phyloP scores from a whole-genome alignment of 2,888 invertebrate species.

The Luperina testacea region DNA sequence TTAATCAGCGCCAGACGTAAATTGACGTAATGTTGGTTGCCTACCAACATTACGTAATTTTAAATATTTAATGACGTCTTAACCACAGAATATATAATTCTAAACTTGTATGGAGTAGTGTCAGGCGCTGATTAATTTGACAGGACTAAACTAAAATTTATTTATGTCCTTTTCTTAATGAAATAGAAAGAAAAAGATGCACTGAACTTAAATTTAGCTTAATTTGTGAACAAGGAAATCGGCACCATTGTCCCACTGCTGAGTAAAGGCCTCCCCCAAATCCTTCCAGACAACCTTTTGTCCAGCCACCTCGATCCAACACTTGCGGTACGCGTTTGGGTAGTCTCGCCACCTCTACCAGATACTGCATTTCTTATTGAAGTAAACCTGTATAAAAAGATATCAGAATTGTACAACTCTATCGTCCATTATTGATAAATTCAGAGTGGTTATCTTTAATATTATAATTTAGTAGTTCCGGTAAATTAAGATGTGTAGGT shows the following conservation, averaged over 20 bases:
- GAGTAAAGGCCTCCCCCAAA: neutral
- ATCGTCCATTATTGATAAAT: neutral
- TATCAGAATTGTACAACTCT: neutral
- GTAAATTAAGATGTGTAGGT: constrained; percentile 14
- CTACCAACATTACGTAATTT: too few species aligned
- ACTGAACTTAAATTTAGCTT: too few species aligned
- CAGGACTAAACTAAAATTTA: too few species aligned
- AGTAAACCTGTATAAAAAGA: neutral
- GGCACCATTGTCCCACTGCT: neutral
- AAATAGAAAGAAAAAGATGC: too few species aligned
- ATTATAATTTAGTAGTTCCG: constrained; percentile 40
- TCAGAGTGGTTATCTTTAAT: neutral
- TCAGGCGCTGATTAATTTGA: too few species aligned
- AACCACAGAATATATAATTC: too few species aligned
- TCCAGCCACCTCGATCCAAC: neutral
- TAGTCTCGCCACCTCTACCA: neutral
- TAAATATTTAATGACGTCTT: too few species aligned
- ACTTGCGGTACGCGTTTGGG: neutral
- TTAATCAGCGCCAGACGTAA: too few species aligned
- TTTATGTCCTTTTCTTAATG: too few species aligned
- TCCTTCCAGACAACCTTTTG: neutral
- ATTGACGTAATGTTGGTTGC: too few species aligned
- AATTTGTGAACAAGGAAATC: too few species aligned
- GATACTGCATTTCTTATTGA: neutral
- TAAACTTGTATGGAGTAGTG: too few species aligned